These are phyloP conservation scores for Geopemphigus sp. DNA, from an alignment of 1,140 invertebrate genomes.

Conservation along the genomic window DNA sequence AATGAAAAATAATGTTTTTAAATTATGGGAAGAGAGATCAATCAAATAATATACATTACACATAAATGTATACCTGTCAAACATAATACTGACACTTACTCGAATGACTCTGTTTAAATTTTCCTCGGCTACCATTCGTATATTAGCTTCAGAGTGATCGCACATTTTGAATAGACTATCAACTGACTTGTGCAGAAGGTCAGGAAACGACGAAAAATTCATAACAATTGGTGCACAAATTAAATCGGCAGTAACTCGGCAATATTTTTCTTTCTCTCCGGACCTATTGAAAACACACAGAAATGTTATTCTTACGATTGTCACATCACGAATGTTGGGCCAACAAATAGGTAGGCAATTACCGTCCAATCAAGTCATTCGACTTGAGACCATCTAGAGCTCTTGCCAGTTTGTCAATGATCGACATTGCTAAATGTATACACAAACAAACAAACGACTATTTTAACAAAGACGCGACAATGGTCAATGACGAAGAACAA, in stretches of 20 bases:
- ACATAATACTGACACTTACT: constrained; percentile 7
- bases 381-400: constrained; percentile 36
- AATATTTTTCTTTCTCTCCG: constrained; percentile 45
- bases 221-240: constrained; percentile 44
- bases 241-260: constrained; percentile 38
- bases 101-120: constrained; percentile 42
- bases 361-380: constrained; percentile 39
- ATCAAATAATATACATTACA: too few relatives aligned
- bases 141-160: constrained; percentile 40
- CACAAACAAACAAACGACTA: not conserved
- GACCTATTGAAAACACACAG: constrained; percentile 30
- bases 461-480: too few relatives aligned
- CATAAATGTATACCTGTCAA: not conserved
- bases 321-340: not conserved
- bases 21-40: too few relatives aligned
- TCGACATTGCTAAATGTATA: constrained; percentile 5
- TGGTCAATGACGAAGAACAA: not conserved
- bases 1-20: too few relatives aligned
- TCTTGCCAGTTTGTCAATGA: constrained; percentile 35
- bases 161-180: constrained; percentile 44
- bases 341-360: not conserved
- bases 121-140: constrained; percentile 44
- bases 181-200: constrained; percentile 25
- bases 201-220: constrained; percentile 44
- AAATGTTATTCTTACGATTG: not conserved